Evolutionary conservation across 2,797 vertebrate species (phyloP).

Genomic region (Cuculus canorus): DNA sequence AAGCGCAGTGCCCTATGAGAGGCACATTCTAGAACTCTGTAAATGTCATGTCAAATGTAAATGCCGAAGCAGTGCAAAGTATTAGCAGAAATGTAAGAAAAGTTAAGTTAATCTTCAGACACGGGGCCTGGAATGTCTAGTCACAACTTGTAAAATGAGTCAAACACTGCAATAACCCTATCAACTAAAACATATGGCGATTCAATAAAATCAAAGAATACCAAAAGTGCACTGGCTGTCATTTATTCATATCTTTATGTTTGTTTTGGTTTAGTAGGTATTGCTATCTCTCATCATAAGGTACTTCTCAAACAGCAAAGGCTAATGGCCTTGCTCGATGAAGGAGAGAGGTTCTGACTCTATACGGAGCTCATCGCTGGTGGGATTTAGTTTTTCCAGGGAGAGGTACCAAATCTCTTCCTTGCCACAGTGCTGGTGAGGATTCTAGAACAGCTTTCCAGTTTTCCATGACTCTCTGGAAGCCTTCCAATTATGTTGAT

Average conservation of each 20-base stretch:
- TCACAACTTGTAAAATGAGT: neutral
- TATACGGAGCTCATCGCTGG: fast-evolving
- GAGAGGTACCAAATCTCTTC: neutral
- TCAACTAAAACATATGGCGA: neutral
- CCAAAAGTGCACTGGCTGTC: neutral
- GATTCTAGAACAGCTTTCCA: neutral
- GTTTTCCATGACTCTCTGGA: neutral
- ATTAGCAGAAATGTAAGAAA: neutral
- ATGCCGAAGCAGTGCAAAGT: neutral
- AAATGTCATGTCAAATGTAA: neutral
- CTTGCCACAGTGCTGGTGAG: neutral
- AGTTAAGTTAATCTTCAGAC: neutral
- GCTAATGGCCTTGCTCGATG: neutral
- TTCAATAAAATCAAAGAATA: slow-evolving; percentile 7
- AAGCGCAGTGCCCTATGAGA: neutral
- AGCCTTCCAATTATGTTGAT: neutral
- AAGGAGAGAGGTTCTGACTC: neutral
- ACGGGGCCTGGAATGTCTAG: neutral
- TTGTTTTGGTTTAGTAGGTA: neutral
- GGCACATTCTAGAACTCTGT: neutral
- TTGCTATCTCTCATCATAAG: neutral
- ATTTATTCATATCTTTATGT: neutral
- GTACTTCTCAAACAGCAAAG: neutral
- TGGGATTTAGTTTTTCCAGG: neutral
- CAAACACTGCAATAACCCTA: neutral